A percentile compares a stretch with the other conserved stretches of the same genome.
phyloP scores from a whole-genome alignment of 2,888 invertebrate species.

The Allophyes oxyacanthae region DNA sequence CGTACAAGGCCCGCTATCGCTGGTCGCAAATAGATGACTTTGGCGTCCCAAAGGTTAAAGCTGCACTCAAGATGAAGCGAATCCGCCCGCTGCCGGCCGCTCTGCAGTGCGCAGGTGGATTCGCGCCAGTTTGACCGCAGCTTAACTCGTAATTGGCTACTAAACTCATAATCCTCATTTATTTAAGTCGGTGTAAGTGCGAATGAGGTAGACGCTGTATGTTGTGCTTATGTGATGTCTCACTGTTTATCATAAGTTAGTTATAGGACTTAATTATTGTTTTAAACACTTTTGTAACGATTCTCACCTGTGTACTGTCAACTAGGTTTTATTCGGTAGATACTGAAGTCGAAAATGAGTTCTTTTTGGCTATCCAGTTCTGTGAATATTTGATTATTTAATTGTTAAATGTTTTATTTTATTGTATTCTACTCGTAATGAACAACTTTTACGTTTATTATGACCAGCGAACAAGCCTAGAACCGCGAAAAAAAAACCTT shows the following conservation, averaged over 20 bases:
- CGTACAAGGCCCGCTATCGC: no score
- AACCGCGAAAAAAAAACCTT: no score
- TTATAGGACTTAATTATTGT: conserved; percentile 54
- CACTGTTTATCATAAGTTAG: conserved; percentile 49
- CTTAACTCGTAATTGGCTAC: no score
- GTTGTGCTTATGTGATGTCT: conserved; percentile 53
- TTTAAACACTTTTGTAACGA: conserved; percentile 43
- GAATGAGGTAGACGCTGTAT: conserved; percentile 35
- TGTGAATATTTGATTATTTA: not conserved
- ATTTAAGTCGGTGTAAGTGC: conserved; percentile 35
- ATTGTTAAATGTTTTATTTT: not conserved
- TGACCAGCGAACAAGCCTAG: no score
- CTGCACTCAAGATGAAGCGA: no score
- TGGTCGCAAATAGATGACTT: no score
- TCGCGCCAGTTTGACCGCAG: no score
- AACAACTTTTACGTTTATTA: no score
- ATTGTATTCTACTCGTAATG: no score
- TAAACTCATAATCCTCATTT: conserved; percentile 30
- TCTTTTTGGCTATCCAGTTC: not conserved
- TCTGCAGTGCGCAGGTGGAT: no score
- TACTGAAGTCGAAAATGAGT: conserved; percentile 26
- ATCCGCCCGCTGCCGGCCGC: no score
- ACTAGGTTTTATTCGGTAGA: conserved; percentile 26
- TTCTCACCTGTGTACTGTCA: conserved; percentile 49
- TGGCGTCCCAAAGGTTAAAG: no score